Evolutionary conservation across 2,113 vertebrate genomes (phyloP), one percentile per base, ranked within the genome.

Genomic region (Trichomycterus rosablanca): DNA sequence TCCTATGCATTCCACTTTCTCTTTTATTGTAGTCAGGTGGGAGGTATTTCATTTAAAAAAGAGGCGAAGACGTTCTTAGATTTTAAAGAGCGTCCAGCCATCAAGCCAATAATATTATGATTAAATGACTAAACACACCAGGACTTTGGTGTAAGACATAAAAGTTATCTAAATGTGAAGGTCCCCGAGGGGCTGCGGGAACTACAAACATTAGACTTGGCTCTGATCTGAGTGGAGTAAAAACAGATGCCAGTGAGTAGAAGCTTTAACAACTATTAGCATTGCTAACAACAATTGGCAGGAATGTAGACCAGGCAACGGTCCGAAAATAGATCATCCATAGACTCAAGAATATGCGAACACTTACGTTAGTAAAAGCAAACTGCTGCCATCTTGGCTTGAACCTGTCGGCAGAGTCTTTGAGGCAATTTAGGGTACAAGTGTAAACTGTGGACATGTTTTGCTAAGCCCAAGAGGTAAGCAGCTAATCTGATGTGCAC

Each of bases 401-500:
- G n/a, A n/a, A n/a, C n/a, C n/a, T n/a, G n/a, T n/a, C n/a, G n/a
- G n/a, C n/a, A n/a, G n/a, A n/a, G n/a, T n/a, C n/a, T n/a, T n/a
- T n/a, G n/a, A n/a, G n/a, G n/a, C n/a, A n/a, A n/a, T n/a, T n/a
- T n/a, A n/a, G n/a, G n/a, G n/a, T n/a, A n/a, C n/a, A n/a, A n/a
- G n/a, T n/a, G n/a, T n/a, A n/a, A n/a, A n/a, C n/a, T n/a, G n/a
- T n/a, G n/a, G n/a, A n/a, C n/a, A n/a, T n/a, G n/a, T n/a, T n/a
- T n/a, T n/a, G n/a, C n/a, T n/a, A n/a, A n/a, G n/a, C 73, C 19
- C 39, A 53, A 57, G 34, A 48, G 61, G 43, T 58, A 44, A 70
- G 57, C 61, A 50, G 80, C 78, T 77, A 73, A 84, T 79, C 80
- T 78, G 75, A 55, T 79, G 72, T 59, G 67, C 73, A 71, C 86